Evolutionary conservation across 2,797 vertebrate genomes (phyloP).

Genomic region (Otus scops): DNA sequence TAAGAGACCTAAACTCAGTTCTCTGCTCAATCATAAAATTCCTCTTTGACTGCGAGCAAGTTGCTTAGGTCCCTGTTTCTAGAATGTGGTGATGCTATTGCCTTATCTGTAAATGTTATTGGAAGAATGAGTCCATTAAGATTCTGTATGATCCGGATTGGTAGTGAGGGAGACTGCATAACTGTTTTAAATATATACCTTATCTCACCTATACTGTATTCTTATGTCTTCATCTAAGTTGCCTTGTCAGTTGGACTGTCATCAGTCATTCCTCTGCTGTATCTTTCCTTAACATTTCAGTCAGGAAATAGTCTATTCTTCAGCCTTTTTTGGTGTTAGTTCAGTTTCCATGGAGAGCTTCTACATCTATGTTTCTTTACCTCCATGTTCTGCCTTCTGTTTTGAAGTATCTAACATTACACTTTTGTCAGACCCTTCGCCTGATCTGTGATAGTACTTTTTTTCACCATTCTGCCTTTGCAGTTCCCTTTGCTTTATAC

Average conservation of each 20-base stretch:
- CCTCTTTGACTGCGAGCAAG: background rate
- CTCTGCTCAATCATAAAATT: background rate
- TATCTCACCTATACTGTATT: background rate
- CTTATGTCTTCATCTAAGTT: background rate
- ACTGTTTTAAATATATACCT: background rate
- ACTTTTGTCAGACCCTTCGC: background rate
- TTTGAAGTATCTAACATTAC: background rate
- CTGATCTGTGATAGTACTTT: background rate
- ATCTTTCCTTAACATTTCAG: background rate
- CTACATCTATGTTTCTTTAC: background rate
- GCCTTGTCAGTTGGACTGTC: background rate
- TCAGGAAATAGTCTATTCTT: background rate
- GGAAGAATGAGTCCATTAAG: background rate
- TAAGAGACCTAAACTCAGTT: background rate
- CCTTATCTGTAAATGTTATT: background rate
- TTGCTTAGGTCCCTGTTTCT: background rate
- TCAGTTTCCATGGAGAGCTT: background rate
- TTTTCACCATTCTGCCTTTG: background rate
- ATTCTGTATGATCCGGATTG: background rate
- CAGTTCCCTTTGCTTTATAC: background rate
- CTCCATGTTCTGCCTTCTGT: background rate
- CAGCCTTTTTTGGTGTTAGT: background rate
- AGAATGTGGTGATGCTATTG: background rate
- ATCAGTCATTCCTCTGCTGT: background rate
- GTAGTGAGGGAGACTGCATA: background rate